Conservation (phyloP, 2,888 invertebrate genomes). For the Meliscaeva auricollis region DNA sequence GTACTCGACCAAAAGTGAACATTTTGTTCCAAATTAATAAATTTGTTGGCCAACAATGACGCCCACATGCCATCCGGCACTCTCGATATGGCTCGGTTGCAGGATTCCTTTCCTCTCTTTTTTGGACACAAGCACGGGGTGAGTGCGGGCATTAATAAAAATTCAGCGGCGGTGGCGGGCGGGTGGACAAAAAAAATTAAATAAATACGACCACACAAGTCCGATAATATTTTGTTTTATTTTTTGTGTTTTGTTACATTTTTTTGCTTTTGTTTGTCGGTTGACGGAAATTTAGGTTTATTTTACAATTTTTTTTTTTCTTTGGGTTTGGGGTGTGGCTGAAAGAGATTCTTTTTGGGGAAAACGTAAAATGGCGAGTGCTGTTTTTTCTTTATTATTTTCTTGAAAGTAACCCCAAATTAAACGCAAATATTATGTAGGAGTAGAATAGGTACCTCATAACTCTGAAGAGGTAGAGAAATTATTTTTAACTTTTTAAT, state of each 20-base stretch:
- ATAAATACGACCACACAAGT: constrained; percentile 60
- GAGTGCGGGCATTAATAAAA: constrained; percentile 48
- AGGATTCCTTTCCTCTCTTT: constrained; percentile 9
- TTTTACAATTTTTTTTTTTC: constrained; percentile 13
- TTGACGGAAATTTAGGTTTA: constrained; percentile 40
- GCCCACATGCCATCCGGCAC: constrained; percentile 65
- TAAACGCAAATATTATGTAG: constrained; percentile 16
- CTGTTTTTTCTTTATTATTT: constrained; percentile 34
- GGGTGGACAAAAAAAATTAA: constrained; percentile 29
- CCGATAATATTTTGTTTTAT: constrained; percentile 42
- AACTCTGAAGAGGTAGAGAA: constrained; percentile 5
- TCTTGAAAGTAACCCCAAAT: constrained; percentile 23
- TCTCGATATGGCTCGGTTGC: not conserved
- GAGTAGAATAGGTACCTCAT: not conserved
- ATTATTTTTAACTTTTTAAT: not conserved
- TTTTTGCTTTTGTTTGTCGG: constrained; percentile 12
- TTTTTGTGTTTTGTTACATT: not conserved
- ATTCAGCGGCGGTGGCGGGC: constrained; percentile 33
- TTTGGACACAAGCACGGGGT: not conserved
- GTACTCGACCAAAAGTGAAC: constrained; percentile 70
- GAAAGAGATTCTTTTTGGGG: not conserved
- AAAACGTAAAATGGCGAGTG: constrained; percentile 24
- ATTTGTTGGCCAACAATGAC: constrained; percentile 70
- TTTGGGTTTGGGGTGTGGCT: constrained; percentile 30
- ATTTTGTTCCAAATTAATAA: constrained; percentile 71